Base-by-base conservation (phyloP, 2,888 invertebrate species). In the Adelphocoris suturalis region DNA sequence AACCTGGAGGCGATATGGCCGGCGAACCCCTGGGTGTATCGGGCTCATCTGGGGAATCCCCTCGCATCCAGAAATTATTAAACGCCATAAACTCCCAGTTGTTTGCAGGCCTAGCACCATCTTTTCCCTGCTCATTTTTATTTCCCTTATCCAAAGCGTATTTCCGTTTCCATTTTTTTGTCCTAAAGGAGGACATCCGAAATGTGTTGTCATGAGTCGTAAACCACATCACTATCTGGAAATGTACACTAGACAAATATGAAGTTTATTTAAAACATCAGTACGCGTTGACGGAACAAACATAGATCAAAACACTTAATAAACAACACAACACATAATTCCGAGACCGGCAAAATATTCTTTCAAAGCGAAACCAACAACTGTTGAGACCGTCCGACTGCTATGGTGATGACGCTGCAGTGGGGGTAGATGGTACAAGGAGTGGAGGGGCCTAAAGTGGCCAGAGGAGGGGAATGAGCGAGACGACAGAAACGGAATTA, bases 131-230 rank as follows among this genome's bases (percentile, higher is more conserved):
- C 61, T 92, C 91, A 28, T 93, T 93, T 91, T 93, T 92, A 91
- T 93, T 93, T 90, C 93, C 93, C 92, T 93, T 93, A 85, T 93
- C 93, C 52, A 92, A 82, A 19, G 92, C 91, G 86, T 92, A 92
- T 91, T 92, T 92, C 88, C 92, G 90, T 46, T 92, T 91, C 86
- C 91, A 91, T 48, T 92, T 92, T 91, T 92, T 92, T 91, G 92
- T 93, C 93, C 94, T 94, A 92, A 92, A 93, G 92, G 93, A 93
- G 92, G 93, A 93, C 93, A 93, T 93, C 91, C 93, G 92, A 91
- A 93, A 93, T 91, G 93, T 91, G 91, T 92, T 92, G 81, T 93
- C 93, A 90, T 93, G 92, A 57, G 92, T 92, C 91, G 93, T 93
- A 92, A 93, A 93, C 93, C 93, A 93, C 93, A 93, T 93, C 61